Conservation (phyloP, 2,113 vertebrate species). For the Oenanthe melanoleuca region DNA sequence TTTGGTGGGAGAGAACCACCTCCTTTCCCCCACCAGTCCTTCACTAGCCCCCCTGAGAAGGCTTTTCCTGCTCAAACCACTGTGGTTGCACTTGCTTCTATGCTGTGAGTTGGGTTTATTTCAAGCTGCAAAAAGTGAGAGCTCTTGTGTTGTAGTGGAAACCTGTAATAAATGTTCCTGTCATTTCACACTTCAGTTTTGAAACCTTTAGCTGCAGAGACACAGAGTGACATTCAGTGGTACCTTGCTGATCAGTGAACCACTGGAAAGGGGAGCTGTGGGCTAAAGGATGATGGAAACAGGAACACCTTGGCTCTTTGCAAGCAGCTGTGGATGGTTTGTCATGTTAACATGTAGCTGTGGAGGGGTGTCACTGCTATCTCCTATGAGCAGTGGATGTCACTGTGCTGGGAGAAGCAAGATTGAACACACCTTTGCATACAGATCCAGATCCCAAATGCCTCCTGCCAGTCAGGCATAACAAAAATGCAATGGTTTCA, state of each 20-base stretch:
- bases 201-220: neutral
- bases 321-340: neutral
- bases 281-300: neutral
- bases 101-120: neutral
- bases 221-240: neutral
- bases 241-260: neutral
- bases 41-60: slow-evolving; percentile 4
- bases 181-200: neutral
- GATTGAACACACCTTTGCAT: neutral
- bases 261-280: neutral
- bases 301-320: neutral
- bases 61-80: slow-evolving; percentile 52
- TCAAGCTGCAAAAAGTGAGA: slow-evolving; percentile 57
- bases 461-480: neutral
- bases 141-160: slow-evolving; percentile 40
- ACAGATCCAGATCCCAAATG: neutral
- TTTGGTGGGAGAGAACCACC: too few species aligned
- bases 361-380: neutral
- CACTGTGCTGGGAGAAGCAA: neutral
- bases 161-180: neutral
- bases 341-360: rapidly evolving
- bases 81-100: slow-evolving; percentile 32
- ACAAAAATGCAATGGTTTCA: neutral
- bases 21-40: neutral
- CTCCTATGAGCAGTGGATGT: neutral